Conservation (phyloP, 2,113 vertebrate genomes). For the Agapornis roseicollis region DNA sequence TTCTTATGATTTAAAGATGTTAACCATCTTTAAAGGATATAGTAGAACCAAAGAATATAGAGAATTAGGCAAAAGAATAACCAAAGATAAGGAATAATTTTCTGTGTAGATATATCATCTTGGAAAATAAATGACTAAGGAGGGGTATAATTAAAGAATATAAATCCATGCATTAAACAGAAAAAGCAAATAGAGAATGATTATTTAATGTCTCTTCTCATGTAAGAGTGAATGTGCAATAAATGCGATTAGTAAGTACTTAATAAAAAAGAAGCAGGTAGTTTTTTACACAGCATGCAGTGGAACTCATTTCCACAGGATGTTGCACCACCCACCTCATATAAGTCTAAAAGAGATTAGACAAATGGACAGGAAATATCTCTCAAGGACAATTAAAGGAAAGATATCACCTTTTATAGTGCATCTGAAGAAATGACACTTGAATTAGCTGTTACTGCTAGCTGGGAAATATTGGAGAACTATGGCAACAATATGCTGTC, state of each 20-base stretch:
- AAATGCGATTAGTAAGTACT: neutral
- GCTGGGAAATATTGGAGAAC: neutral
- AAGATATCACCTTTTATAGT: neutral
- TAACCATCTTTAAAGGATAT: neutral
- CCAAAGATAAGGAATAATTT: neutral
- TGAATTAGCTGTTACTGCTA: neutral
- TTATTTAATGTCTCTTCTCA: neutral
- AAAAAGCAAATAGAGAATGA: neutral
- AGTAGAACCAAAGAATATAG: neutral
- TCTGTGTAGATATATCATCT: neutral
- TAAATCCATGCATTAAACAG: neutral
- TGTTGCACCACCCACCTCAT: accelerated
- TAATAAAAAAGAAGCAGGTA: neutral
- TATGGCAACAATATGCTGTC: neutral
- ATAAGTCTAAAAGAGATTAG: neutral
- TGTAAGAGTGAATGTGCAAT: neutral
- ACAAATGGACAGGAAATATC: neutral
- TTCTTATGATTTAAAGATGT: neutral
- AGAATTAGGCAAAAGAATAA: neutral
- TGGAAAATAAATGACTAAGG: neutral
- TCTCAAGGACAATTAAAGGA: neutral
- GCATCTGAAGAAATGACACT: neutral
- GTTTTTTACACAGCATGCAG: neutral
- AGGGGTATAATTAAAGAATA: neutral
- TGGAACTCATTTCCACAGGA: neutral